Base-by-base conservation (phyloP, 2,888 invertebrate species). In the Drosophila melanosoma region DNA sequence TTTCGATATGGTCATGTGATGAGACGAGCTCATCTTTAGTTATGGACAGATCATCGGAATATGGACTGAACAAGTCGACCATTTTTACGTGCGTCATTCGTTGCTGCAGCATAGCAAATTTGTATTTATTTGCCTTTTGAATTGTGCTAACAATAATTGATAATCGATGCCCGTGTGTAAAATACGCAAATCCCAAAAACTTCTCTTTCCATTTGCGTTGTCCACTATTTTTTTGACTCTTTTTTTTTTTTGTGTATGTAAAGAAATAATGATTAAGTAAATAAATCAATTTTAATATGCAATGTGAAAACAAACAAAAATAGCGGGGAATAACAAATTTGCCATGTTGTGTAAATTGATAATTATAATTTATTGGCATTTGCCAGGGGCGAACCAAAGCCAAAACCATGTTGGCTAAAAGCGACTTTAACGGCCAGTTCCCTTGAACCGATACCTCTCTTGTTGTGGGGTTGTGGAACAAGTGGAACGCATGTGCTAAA, bases 271-370 rank as follows among this genome's bases (percentile, higher is more conserved):
- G 61, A 70, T 70, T 68, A 69, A 69, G 60, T 59, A 57, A 76
- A 79, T 58, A 69, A 63, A 62, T 59, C 56, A 74, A 58, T 17
- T 56, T 40, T 61, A 62, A 66, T 59, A 74, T 68, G 59, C 70
- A 51, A 54, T 29, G 58, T 58, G 51, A 45, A 63, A 52, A 45
- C 29, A 58, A 64, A 38, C 29, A 17, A 36, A 36, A 35, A 42
- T 45, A 49, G 38, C 58, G 51, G n/a, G 15, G 17, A 57, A 40
- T 32, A 40, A 42, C 42, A 59, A 40, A 63, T 59, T 60, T 58
- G 66, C 76, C 78, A 61, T 74, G 70, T 80, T 82, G 79, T 82
- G 71, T 79, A 74, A 75, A 79, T 71, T 71, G 78, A 48, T 78
- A 81, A 74, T 75, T 79, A 79, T 60, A 70, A 74, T 78, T 70